Evolutionary conservation across 2,797 vertebrate species (phyloP).

Genomic region (Sardinella longiceps): DNA sequence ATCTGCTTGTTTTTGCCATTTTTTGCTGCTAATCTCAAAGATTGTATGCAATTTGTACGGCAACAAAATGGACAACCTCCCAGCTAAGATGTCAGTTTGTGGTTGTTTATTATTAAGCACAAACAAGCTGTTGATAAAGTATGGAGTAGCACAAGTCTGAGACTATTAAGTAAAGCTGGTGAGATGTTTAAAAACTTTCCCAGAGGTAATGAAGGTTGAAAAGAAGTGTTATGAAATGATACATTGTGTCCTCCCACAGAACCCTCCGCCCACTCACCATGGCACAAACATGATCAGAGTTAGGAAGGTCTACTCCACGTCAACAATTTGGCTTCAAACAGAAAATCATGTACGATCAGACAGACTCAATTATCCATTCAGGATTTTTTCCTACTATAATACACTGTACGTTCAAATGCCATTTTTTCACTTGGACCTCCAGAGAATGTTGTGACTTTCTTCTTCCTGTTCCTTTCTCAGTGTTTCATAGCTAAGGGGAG

Average conservation of each 20-base stretch:
- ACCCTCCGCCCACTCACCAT: neutral
- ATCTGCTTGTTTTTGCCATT: neutral
- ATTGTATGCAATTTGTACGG: neutral
- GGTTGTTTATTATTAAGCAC: neutral
- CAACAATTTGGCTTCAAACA: neutral
- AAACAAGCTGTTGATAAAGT: no score
- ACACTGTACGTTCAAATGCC: no score
- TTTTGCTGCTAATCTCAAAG: neutral
- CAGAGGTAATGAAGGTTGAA: neutral
- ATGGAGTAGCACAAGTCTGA: no score
- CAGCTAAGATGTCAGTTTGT: neutral
- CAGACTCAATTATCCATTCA: no score
- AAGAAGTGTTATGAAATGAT: neutral
- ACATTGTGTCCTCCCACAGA: neutral
- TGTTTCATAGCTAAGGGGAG: neutral
- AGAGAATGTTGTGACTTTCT: conserved; percentile 42
- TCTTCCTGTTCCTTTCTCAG: neutral
- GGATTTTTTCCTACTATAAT: no score
- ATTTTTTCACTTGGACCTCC: conserved; percentile 6
- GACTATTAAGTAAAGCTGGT: no score
- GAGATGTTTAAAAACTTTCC: neutral
- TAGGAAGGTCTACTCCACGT: no score
- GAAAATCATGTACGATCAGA: no score
- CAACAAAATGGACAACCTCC: neutral
- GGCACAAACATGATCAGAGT: no score